A percentile compares a stretch with the other conserved stretches of the same genome.
These are phyloP conservation scores for Epinotia ramella DNA, from an alignment of 2,888 invertebrate genomes.

Conservation along the genomic window DNA sequence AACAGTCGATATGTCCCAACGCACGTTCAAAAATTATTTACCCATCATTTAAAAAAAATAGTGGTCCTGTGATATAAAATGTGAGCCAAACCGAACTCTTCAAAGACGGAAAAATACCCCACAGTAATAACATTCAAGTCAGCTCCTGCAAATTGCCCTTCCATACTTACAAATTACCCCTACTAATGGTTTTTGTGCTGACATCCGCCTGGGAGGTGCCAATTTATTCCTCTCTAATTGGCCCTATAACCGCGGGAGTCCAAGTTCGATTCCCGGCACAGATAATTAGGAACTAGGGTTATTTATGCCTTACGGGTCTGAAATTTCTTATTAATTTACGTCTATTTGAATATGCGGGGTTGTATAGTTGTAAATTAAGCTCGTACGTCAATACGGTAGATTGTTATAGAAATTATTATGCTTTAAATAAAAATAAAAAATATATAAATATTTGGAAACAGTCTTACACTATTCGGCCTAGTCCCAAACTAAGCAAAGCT, in stretches of 20 bases:
- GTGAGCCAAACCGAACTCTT: not conserved
- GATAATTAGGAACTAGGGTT: conserved; percentile 35
- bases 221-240: conserved; percentile 45
- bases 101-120: not conserved
- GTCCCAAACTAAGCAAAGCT: too few relatives aligned
- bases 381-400: not conserved
- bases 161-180: conserved; percentile 43
- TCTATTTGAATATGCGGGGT: not conserved
- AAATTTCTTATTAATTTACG: conserved; percentile 6
- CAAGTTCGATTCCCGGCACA: conserved; percentile 34
- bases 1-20: too few relatives aligned
- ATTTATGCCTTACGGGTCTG: conserved; percentile 15
- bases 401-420: not conserved
- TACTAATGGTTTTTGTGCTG: conserved; percentile 42
- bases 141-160: conserved; percentile 34
- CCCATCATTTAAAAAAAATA: too few relatives aligned
- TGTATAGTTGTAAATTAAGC: conserved; percentile 8
- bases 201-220: conserved; percentile 44
- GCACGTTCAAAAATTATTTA: too few relatives aligned
- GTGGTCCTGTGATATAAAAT: not conserved
- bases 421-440: too few relatives aligned
- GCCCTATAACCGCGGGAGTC: conserved; percentile 41
- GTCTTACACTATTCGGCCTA: too few relatives aligned
- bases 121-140: not conserved
- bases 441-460: too few relatives aligned